These are phyloP conservation scores for Limnephilus marmoratus DNA, from an alignment of 2,888 invertebrate genomes.

Conservation along the genomic window DNA sequence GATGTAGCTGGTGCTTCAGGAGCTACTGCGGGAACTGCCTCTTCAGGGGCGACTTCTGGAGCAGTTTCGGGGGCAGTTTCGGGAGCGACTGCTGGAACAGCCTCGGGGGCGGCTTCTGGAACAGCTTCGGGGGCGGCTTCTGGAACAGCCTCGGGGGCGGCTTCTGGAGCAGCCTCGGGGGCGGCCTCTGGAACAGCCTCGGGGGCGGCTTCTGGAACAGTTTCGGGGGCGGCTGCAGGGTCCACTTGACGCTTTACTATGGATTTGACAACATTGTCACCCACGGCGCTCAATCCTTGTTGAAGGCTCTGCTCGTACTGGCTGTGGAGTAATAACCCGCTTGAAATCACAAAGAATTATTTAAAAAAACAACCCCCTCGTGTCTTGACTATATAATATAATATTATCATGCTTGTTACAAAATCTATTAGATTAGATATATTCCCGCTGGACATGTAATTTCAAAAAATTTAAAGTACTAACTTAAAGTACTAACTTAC, in stretches of 20 bases:
- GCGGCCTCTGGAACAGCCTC: not conserved
- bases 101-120: too few species aligned
- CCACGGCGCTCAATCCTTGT: not conserved
- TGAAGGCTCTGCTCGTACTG: not conserved
- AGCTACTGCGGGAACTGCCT: not conserved
- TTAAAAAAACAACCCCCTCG: not conserved
- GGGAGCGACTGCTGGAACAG: too few species aligned
- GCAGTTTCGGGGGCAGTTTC: too few species aligned
- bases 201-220: not conserved
- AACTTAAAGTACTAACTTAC: too few species aligned
- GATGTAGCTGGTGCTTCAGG: not conserved
- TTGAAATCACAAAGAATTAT: not conserved
- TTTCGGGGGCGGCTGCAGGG: not conserved
- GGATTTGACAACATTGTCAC: not conserved
- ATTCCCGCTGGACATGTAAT: too few species aligned
- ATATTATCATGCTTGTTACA: too few species aligned
- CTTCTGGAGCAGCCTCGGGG: not conserved
- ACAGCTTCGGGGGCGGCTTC: not conserved
- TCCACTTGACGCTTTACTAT: not conserved
- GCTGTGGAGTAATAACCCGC: not conserved
- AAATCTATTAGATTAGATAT: too few species aligned
- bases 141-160: too few species aligned
- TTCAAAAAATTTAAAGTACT: too few species aligned
- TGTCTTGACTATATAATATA: too few species aligned
- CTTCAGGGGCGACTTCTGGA: too few species aligned